phyloP scores from a whole-genome alignment of 2,797 vertebrate species.

The Fistularia tabacaria region DNA sequence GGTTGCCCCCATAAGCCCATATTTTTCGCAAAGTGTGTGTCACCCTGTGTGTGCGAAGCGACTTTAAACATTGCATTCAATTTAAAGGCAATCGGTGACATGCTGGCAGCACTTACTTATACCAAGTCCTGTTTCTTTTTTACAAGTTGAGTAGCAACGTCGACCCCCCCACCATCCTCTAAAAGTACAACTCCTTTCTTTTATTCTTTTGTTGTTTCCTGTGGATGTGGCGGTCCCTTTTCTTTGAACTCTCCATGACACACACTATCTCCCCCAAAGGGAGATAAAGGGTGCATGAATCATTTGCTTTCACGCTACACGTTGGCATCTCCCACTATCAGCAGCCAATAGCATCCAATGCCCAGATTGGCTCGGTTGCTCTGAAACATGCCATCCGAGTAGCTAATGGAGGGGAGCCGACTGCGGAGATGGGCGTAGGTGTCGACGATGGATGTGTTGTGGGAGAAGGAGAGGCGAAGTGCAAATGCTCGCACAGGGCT shows the following conservation, averaged over 20 bases:
- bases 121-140: neutral
- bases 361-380: constrained; percentile 38
- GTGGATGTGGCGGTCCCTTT: constrained; percentile 18
- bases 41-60: neutral
- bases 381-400: constrained; percentile 39
- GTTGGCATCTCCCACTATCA: constrained; percentile 42
- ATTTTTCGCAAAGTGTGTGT: constrained; percentile 22
- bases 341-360: constrained; percentile 27
- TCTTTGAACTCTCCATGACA: constrained; percentile 51
- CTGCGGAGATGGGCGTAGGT: constrained; percentile 38
- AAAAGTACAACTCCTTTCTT: too few species aligned
- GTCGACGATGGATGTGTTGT: constrained; percentile 41
- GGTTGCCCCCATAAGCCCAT: constrained; percentile 14
- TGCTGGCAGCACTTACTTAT: neutral
- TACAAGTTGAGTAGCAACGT: too few species aligned
- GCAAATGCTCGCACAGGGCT: constrained; percentile 40
- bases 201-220: neutral
- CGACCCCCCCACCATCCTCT: neutral
- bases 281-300: constrained; percentile 41
- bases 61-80: neutral
- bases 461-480: constrained; percentile 23
- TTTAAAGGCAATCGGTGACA: constrained; percentile 33
- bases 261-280: constrained; percentile 16
- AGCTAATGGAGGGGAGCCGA: constrained; percentile 54
- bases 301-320: constrained; percentile 50